Conservation (phyloP, 2,888 invertebrate genomes). For the Spisula subtruncata region DNA sequence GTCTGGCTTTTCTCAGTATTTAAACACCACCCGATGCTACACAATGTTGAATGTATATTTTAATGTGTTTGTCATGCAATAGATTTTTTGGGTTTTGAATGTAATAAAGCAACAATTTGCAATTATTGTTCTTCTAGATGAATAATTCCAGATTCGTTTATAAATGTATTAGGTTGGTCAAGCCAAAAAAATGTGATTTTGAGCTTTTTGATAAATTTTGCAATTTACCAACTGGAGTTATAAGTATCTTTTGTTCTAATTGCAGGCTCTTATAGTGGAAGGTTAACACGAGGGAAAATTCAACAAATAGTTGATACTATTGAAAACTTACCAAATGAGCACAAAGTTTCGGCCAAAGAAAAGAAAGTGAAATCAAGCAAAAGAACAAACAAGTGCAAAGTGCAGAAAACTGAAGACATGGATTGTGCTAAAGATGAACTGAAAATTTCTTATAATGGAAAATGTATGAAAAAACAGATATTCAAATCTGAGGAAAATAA, state of each 20-base stretch:
- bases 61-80: too few species aligned
- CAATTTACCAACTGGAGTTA: not conserved
- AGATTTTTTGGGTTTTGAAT: too few species aligned
- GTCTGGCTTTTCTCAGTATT: too few species aligned
- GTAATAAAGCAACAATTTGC: too few species aligned
- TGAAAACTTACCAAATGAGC: conserved; percentile 14
- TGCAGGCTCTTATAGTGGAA: not conserved
- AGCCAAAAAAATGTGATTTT: too few species aligned
- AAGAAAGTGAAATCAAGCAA: not conserved
- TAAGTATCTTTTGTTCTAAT: not conserved
- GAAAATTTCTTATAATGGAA: not conserved
- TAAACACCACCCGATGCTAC: too few species aligned
- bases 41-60: too few species aligned
- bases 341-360: not conserved
- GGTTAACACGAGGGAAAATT: conserved; percentile 30
- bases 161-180: too few species aligned
- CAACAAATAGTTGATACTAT: conserved; percentile 29
- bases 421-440: not conserved
- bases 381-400: not conserved
- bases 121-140: too few species aligned
- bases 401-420: not conserved
- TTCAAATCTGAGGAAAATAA: not conserved
- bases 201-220: too few species aligned
- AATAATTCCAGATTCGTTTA: too few species aligned
- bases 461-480: not conserved